Percentiles rank a stretch among this genome's conserved stretches.
phyloP scores from a whole-genome alignment of 2,888 invertebrate genomes.

The Lottia scabra region DNA sequence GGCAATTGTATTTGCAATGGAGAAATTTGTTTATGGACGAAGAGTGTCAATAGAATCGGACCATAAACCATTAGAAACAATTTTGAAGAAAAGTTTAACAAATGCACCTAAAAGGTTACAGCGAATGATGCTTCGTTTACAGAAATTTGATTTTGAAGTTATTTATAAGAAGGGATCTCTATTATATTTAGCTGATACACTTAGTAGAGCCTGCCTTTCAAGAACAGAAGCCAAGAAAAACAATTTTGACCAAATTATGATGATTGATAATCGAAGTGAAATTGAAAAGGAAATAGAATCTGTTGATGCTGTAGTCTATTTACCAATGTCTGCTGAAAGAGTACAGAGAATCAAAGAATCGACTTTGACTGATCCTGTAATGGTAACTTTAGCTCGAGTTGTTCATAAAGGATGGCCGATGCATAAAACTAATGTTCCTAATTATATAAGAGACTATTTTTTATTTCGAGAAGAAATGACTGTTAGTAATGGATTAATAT shows the following conservation, averaged over 20 bases:
- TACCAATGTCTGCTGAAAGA: not conserved
- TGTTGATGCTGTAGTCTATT: not conserved
- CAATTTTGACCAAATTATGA: constrained; percentile 14
- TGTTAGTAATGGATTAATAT: not conserved
- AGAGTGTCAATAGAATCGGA: too few relatives aligned
- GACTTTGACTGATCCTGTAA: not conserved
- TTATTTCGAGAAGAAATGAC: not conserved
- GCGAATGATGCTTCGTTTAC: constrained; percentile 21
- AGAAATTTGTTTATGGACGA: too few relatives aligned
- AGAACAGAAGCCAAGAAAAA: not conserved
- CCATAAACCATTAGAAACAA: too few relatives aligned
- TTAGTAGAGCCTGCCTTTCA: constrained; percentile 16
- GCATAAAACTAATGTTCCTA: not conserved
- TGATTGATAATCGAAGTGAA: not conserved
- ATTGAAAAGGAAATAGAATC: not conserved
- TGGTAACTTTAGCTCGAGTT: not conserved
- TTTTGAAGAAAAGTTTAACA: too few relatives aligned
- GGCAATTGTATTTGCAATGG: too few relatives aligned
- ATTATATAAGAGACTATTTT: not conserved
- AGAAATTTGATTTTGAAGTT: constrained; percentile 15
- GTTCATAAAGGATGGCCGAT: not conserved
- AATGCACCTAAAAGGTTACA: constrained; percentile 18
- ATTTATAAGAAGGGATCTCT: constrained; percentile 19
- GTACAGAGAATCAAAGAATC: not conserved
- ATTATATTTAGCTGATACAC: constrained; percentile 27